Evolutionary conservation across 2,888 invertebrate genomes (phyloP).

Genomic region (Mesochorus sp.): DNA sequence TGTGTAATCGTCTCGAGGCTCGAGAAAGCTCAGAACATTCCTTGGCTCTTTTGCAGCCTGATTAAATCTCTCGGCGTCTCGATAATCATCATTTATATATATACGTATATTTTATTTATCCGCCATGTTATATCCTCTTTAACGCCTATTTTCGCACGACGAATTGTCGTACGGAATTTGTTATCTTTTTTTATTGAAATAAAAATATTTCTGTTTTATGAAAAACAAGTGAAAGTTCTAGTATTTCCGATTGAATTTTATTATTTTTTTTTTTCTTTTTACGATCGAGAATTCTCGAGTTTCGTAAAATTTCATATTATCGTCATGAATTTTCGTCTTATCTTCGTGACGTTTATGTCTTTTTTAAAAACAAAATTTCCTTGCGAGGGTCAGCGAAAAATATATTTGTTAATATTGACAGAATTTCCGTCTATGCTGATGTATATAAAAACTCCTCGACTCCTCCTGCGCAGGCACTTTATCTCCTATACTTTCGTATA

Average conservation of each 20-base stretch:
- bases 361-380: neutral
- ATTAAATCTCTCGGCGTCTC: slow-evolving; percentile 40
- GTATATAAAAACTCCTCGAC: slow-evolving; percentile 4
- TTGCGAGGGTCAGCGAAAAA: neutral
- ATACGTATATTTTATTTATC: slow-evolving; percentile 52
- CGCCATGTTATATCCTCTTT: slow-evolving; percentile 1
- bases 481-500: neutral
- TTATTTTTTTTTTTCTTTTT: too few species aligned
- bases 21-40: slow-evolving; percentile 57
- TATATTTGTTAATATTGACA: neutral
- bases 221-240: too few species aligned
- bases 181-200: slow-evolving; percentile 9
- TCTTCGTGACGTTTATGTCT: too few species aligned
- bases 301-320: too few species aligned
- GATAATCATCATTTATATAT: slow-evolving; percentile 40
- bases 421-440: neutral
- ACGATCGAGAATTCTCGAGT: too few species aligned
- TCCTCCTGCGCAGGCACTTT: neutral
- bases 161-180: neutral
- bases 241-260: too few species aligned
- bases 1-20: slow-evolving; percentile 51
- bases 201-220: too few species aligned
- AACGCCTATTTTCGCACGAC: neutral
- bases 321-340: too few species aligned
- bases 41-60: slow-evolving; percentile 18